Conservation (phyloP, 1,140 invertebrate species). For the Panagrolaimus sp. region DNA sequence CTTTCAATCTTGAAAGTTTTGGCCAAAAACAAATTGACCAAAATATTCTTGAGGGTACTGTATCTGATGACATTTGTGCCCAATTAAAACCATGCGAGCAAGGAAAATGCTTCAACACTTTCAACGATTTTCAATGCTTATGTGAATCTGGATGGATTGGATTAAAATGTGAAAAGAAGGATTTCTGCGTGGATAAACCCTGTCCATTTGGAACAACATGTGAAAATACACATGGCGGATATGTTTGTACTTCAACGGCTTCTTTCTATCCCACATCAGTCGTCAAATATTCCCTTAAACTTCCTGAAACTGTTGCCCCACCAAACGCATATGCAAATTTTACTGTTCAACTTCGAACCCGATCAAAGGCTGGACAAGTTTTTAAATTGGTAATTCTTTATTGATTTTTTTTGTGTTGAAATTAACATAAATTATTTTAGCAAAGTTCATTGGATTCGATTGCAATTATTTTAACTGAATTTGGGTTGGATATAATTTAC, state of each 20-base stretch:
- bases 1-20: conserved; percentile 59
- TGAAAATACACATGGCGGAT: conserved; percentile 79
- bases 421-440: not conserved
- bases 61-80: conserved; percentile 72
- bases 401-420: no score
- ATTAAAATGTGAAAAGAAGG: conserved; percentile 81
- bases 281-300: conserved; percentile 32
- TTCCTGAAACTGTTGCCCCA: conserved; percentile 24
- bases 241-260: conserved; percentile 69
- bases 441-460: conserved; percentile 27
- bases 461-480: not conserved
- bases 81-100: conserved; percentile 53
- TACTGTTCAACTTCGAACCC: conserved; percentile 47
- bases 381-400: conserved; percentile 32
- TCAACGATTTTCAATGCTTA: conserved; percentile 66
- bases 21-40: conserved; percentile 27
- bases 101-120: conserved; percentile 47
- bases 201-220: conserved; percentile 78
- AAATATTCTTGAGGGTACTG: conserved; percentile 66
- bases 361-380: conserved; percentile 40
- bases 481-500: not conserved
- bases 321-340: conserved; percentile 4
- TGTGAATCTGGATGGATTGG: conserved; percentile 84
- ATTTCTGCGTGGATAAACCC: conserved; percentile 74
- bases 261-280: conserved; percentile 48